Percentiles rank a stretch among this genome's conserved stretches.
These are phyloP conservation scores for Tenebrio molitor DNA, from an alignment of 1,140 invertebrate species.

Conservation along the genomic window DNA sequence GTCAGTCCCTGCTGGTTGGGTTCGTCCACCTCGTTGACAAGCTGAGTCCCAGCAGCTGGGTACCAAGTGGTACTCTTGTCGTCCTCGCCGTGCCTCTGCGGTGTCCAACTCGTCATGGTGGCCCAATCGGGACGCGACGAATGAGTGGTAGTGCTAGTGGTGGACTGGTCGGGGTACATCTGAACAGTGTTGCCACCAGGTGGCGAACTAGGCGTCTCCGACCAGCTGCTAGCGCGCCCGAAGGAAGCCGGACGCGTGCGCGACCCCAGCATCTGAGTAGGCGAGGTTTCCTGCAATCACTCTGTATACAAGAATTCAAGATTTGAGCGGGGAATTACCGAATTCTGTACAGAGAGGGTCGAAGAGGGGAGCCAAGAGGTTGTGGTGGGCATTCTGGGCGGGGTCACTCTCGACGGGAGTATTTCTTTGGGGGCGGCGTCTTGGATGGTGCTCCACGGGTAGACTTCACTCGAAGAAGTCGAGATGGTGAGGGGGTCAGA, in stretches of 20 bases:
- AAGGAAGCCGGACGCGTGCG: constrained; percentile 66
- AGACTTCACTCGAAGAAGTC: constrained; percentile 61
- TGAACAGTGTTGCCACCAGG: constrained; percentile 52
- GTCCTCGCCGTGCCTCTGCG: neutral
- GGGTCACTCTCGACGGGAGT: constrained; percentile 53
- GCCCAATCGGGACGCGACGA: constrained; percentile 65
- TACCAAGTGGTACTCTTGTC: constrained; percentile 64
- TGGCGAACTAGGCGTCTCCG: constrained; percentile 31
- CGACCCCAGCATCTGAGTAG: constrained; percentile 59
- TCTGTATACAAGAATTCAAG: neutral
- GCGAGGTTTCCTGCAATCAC: constrained; percentile 7
- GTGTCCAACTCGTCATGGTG: constrained; percentile 61
- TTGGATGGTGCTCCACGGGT: constrained; percentile 63
- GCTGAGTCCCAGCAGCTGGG: constrained; percentile 69
- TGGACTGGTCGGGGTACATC: constrained; percentile 52
- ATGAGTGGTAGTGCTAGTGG: too few species aligned
- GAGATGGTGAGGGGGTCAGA: constrained; percentile 55
- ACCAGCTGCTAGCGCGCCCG: constrained; percentile 67
- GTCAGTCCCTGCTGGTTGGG: constrained; percentile 73
- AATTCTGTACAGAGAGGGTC: constrained; percentile 29
- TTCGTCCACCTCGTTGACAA: constrained; percentile 72
- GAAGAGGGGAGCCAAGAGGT: constrained; percentile 59
- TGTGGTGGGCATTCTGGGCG: constrained; percentile 51
- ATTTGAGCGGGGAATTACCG: constrained; percentile 24
- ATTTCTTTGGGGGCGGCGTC: constrained; percentile 53